These are phyloP conservation scores for Phoenicopterus ruber DNA, from an alignment of 2,113 vertebrate genomes.

Conservation along the genomic window DNA sequence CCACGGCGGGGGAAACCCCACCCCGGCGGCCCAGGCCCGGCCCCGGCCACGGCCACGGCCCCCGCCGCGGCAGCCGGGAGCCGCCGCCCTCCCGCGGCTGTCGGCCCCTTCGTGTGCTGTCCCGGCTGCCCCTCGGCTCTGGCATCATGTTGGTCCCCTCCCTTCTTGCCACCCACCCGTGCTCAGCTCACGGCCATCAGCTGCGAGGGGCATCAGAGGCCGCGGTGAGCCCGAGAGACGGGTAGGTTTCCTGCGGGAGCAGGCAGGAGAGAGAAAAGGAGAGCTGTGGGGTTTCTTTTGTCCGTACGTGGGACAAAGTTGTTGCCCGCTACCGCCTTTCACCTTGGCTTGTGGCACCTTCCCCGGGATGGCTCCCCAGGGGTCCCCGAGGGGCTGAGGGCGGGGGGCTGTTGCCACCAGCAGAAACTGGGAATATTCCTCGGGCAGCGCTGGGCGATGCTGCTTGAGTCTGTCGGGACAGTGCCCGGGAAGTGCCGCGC, in stretches of 20 bases:
- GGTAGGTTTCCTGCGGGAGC: neutral
- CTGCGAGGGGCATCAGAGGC: neutral
- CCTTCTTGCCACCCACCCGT: neutral
- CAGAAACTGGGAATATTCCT: neutral
- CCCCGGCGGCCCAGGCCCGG: neutral
- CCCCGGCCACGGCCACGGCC: neutral
- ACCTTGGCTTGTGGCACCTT: neutral
- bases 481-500: neutral
- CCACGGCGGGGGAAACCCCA: neutral
- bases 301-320: neutral
- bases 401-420: neutral
- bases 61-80: neutral
- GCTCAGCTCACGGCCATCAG: neutral
- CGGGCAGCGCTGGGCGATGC: rapidly evolving
- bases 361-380: neutral
- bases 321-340: neutral
- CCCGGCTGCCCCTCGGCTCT: neutral
- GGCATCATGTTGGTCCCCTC: neutral
- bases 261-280: neutral
- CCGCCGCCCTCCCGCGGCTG: neutral
- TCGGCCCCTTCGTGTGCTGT: neutral
- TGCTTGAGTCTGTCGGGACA: neutral
- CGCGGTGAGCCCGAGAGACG: too few species aligned
- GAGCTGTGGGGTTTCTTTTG: neutral
- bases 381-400: too few species aligned